Evolutionary conservation across 2,113 vertebrate genomes (phyloP).

Genomic region (Rattus rattus): DNA sequence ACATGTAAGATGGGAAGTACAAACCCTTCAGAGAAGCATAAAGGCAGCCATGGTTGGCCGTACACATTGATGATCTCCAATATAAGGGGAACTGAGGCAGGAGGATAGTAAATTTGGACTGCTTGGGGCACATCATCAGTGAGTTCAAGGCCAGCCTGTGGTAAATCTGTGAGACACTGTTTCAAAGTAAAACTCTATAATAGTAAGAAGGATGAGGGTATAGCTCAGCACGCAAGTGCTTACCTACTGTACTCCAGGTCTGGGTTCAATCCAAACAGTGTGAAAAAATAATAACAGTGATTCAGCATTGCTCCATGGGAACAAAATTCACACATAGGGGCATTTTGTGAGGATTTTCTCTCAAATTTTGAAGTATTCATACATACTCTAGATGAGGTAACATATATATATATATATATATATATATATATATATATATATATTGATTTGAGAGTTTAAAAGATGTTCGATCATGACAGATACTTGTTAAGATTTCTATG

Average conservation of each 20-base stretch:
- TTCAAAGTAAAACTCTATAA: background rate
- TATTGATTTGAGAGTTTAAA: constrained; percentile 22
- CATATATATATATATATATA: background rate
- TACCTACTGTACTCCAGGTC: background rate
- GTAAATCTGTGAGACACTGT: background rate
- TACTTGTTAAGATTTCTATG: constrained; percentile 52
- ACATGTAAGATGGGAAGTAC: background rate
- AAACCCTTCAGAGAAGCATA: background rate
- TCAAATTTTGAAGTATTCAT: constrained; percentile 9
- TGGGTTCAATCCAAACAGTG: background rate
- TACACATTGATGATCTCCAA: background rate
- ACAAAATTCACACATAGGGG: background rate
- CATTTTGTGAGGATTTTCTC: background rate
- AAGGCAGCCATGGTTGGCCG: background rate
- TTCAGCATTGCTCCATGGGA: background rate
- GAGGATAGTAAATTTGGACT: too few relatives aligned
- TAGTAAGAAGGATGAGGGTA: background rate
- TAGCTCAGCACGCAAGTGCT: background rate
- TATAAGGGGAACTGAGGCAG: too few relatives aligned
- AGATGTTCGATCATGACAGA: background rate
- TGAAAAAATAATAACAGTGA: too few relatives aligned
- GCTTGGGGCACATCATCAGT: background rate
- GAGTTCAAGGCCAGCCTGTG: background rate
- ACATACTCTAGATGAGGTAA: background rate
- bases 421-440: background rate